Evolutionary conservation across 2,797 vertebrate species (phyloP), one percentile per base, ranked within the genome.

Genomic region (Octomys mimax): DNA sequence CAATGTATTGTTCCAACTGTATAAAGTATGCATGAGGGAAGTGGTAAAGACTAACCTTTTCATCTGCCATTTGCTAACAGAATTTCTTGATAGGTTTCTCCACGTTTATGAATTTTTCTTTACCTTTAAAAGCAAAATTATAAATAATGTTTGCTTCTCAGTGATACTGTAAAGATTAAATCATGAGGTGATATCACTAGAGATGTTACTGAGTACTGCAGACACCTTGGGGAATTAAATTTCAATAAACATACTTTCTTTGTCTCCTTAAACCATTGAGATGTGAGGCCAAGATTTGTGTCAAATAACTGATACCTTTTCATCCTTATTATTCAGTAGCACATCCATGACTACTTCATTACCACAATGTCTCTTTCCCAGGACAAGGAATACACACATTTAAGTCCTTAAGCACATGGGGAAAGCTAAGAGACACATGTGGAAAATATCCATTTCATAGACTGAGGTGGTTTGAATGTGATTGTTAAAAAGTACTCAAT

Each of bases 61-160:
- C 49, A 84, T 22, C 26, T 92, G 28, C 19, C 42, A 80, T 84
- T 61, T 87, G 33, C 49, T 84, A 78, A 39, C 9, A 80, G 10
- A 4, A 19, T 33, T 87, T 90, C 36, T 33, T 33, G 66, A 3
- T 62, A 31, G 28, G 0, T 84, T 87, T 81, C 18, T 92, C 39
- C 49, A 33, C 12, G 54, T 81, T 12, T n/a, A 36, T 52, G 24
- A 83, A 4, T 62, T 9, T 79, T 77, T 91, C 19, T 16, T 96
- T 13, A 31, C 94, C 11, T 95, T 22, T 88, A 70, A 80, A 96
- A 94, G 92, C 21, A 26, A 62, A 49, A 16, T 89, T 28, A 64
- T 83, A 89, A 71, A 89, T 62, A 93, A 28, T 59, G 89, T 93
- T 91, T 97, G 31, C 39, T 94, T 89, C 26, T 92, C 36, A 86